Evolutionary conservation across 1,140 invertebrate species (phyloP).

Genomic region (Drosophila takahashii): DNA sequence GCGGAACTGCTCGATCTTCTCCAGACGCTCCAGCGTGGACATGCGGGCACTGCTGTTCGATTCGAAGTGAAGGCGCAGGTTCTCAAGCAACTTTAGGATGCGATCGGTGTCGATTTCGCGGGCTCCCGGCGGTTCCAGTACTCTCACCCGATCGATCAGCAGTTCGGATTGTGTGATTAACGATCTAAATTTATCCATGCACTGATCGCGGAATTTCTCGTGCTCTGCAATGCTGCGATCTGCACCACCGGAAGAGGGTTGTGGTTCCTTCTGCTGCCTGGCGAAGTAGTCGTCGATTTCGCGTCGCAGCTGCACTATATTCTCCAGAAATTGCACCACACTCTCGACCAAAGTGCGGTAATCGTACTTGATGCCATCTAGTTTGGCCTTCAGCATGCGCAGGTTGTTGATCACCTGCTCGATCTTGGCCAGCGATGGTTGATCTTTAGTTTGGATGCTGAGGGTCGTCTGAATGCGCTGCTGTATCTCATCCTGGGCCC

Average conservation of each 20-base stretch:
- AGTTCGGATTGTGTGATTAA: constrained; percentile 84
- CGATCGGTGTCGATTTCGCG: constrained; percentile 90
- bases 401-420: constrained; percentile 86
- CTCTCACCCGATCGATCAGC: constrained; percentile 80
- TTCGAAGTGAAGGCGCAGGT: constrained; percentile 84
- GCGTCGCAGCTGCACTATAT: constrained; percentile 68
- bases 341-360: constrained; percentile 91
- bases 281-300: constrained; percentile 78
- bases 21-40: constrained; percentile 87
- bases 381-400: constrained; percentile 84
- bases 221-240: constrained; percentile 77
- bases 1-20: constrained; percentile 89
- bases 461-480: constrained; percentile 87
- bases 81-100: constrained; percentile 87
- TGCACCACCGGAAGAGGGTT: constrained; percentile 36
- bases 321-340: constrained; percentile 85
- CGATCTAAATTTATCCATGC: constrained; percentile 84
- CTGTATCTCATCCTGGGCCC: constrained; percentile 90
- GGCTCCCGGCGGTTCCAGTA: constrained; percentile 89
- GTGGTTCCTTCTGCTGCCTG: constrained; percentile 3
- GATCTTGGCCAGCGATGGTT: constrained; percentile 88
- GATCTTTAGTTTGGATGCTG: constrained; percentile 86
- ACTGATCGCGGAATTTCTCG: constrained; percentile 82
- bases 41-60: constrained; percentile 86
- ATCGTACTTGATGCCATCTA: constrained; percentile 89